Evolutionary conservation across 2,888 invertebrate genomes (phyloP).

Genomic region (Calameuta pallipes): DNA sequence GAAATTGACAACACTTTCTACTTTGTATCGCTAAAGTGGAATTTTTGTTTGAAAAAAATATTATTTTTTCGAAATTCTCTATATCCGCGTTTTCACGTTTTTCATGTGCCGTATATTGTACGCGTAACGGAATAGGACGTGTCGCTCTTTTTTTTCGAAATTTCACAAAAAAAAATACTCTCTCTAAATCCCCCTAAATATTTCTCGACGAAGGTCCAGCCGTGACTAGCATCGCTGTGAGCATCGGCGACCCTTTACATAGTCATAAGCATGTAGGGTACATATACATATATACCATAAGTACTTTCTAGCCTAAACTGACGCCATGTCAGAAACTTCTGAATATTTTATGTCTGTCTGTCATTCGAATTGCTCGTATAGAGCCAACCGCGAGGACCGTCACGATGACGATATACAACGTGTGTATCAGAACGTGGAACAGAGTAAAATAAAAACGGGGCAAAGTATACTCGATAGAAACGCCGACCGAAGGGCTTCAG

Average conservation of each 20-base stretch:
- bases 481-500: not conserved
- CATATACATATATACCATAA: not conserved
- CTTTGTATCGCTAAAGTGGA: too few relatives aligned
- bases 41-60: too few relatives aligned
- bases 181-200: not conserved
- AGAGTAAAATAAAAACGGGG: not conserved
- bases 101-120: too few relatives aligned
- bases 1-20: too few relatives aligned
- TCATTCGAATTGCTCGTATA: not conserved
- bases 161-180: not conserved
- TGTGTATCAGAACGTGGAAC: not conserved
- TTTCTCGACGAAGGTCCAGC: not conserved
- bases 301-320: not conserved
- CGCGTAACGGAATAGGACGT: too few relatives aligned
- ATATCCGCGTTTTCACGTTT: too few relatives aligned
- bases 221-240: not conserved
- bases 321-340: not conserved
- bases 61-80: too few relatives aligned
- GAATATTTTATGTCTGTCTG: not conserved
- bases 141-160: not conserved
- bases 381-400: not conserved
- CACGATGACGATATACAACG: not conserved
- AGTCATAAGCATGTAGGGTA: not conserved
- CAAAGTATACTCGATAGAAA: not conserved
- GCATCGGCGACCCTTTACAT: slow-evolving; percentile 1